Evolutionary conservation across 2,797 vertebrate genomes (phyloP).

Genomic region (Enteromius afrohamiltoni): DNA sequence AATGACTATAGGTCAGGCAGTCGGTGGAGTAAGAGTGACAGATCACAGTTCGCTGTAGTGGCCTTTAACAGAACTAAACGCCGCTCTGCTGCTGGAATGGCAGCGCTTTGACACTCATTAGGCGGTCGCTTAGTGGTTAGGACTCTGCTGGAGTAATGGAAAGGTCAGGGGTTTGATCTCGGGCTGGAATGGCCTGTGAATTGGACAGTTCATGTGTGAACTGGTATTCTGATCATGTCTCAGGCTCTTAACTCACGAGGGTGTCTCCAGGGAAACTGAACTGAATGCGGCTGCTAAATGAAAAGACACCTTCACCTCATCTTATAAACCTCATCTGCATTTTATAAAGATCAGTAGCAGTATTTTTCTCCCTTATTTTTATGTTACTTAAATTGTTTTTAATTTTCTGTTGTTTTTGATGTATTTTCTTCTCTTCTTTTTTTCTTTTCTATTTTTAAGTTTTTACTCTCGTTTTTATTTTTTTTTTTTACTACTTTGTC

Average conservation of each 20-base stretch:
- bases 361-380: background rate
- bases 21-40: background rate
- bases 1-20: background rate
- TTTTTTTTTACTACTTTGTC: too few relatives aligned
- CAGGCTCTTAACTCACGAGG: background rate
- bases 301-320: background rate
- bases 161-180: constrained; percentile 2
- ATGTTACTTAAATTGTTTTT: background rate
- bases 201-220: constrained; percentile 5
- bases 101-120: background rate
- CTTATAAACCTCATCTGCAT: too few relatives aligned
- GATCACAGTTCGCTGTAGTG: background rate
- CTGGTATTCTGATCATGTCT: background rate
- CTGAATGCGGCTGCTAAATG: background rate
- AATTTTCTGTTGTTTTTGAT: too few relatives aligned
- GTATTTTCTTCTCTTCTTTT: too few relatives aligned
- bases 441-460: too few relatives aligned
- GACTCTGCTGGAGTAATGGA: background rate
- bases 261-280: constrained; percentile 3
- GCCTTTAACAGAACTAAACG: constrained; percentile 12
- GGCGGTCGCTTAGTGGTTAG: background rate
- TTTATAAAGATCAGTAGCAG: background rate
- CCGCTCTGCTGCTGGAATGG: background rate
- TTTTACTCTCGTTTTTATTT: too few relatives aligned
- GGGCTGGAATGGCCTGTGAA: constrained; percentile 9